Conservation (phyloP, 92 coral and sea anemone species). For the Porites cylindrica region DNA sequence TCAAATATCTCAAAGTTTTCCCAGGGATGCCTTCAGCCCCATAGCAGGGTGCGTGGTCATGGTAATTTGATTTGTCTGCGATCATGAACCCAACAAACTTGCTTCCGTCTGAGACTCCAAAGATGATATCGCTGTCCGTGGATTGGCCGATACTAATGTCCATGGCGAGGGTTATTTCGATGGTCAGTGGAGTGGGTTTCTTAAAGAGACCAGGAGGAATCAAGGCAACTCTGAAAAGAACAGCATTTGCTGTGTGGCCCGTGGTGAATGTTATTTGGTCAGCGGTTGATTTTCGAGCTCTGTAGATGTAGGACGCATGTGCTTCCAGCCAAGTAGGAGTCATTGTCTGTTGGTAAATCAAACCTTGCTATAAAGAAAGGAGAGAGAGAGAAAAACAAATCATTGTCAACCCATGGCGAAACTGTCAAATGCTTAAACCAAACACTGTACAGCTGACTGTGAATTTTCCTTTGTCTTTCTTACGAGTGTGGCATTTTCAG, state of each 20-base stretch:
- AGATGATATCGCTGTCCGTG: not conserved
- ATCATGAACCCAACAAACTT: constrained; percentile 29
- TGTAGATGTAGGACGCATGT: constrained; percentile 27
- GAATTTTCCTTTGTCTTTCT: too few relatives aligned
- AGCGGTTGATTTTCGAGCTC: constrained; percentile 15
- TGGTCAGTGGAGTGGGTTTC: constrained; percentile 28
- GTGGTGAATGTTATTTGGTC: constrained; percentile 24
- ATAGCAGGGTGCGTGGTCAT: not conserved
- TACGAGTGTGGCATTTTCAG: too few relatives aligned
- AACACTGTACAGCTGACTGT: too few relatives aligned
- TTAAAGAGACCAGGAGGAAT: constrained; percentile 1
- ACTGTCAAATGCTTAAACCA: too few relatives aligned
- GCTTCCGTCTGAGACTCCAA: constrained; percentile 45
- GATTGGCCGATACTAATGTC: not conserved
- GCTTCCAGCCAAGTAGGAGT: constrained; percentile 32
- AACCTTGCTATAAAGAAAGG: too few relatives aligned
- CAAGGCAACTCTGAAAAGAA: constrained; percentile 27
- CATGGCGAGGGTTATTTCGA: constrained; percentile 30
- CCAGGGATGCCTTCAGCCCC: constrained; percentile 22
- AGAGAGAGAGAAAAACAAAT: too few relatives aligned
- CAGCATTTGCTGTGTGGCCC: not conserved
- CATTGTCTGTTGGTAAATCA: not conserved
- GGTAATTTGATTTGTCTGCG: not conserved
- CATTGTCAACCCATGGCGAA: too few relatives aligned
- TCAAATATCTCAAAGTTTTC: not conserved